A percentile compares a stretch with the other conserved stretches of the same genome.
Evolutionary conservation across 1,140 invertebrate species (phyloP).

Genomic region (Monomorium pharaonis): DNA sequence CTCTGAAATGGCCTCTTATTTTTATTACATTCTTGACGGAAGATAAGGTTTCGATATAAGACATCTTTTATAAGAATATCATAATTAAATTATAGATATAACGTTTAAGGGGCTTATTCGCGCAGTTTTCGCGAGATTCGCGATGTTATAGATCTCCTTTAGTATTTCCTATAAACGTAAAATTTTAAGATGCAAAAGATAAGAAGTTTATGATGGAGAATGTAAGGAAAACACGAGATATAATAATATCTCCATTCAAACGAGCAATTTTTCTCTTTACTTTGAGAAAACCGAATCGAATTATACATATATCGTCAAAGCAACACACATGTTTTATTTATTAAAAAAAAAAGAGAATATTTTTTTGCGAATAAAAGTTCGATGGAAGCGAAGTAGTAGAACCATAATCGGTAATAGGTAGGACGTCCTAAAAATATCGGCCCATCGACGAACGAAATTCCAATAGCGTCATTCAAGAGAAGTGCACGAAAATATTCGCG

Average conservation of each 20-base stretch:
- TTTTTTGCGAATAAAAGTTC: constrained; percentile 11
- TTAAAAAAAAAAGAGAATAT: constrained; percentile 29
- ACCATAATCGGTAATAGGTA: constrained; percentile 62
- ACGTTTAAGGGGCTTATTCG: constrained; percentile 1
- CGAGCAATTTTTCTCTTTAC: background rate
- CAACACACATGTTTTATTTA: constrained; percentile 6
- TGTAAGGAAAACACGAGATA: background rate
- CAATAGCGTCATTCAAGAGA: constrained; percentile 61
- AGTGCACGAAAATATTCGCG: constrained; percentile 65
- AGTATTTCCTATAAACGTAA: background rate
- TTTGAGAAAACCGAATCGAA: constrained; percentile 6
- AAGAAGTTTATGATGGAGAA: background rate
- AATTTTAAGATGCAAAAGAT: background rate
- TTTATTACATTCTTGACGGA: constrained; percentile 1
- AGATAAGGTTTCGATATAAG: background rate
- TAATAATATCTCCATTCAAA: background rate
- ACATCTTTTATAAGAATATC: background rate
- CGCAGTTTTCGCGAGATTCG: background rate
- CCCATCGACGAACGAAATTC: constrained; percentile 65
- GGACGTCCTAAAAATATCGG: constrained; percentile 62
- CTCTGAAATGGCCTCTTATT: background rate
- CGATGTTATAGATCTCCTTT: background rate
- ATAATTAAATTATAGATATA: constrained; percentile 25
- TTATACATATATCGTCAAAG: constrained; percentile 4
- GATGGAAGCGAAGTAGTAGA: constrained; percentile 11